Conservation (phyloP, 2,797 vertebrate genomes). For the Typhlichthys subterraneus region DNA sequence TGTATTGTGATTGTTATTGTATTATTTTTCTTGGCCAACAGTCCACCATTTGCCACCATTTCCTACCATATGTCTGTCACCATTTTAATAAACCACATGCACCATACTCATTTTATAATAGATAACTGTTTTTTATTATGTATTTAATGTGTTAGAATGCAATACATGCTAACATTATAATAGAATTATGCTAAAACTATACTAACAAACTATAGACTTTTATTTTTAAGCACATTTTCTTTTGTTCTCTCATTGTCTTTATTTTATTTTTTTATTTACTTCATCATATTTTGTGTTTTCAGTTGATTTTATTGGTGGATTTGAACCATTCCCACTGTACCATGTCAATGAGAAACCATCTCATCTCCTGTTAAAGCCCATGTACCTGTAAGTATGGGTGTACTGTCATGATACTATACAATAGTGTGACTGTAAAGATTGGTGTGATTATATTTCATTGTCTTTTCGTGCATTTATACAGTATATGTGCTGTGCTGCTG, state of each 20-base stretch:
- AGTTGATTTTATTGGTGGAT: constrained; percentile 99
- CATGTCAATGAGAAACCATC: constrained; percentile 95
- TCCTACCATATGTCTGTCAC: constrained; percentile 9
- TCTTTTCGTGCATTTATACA: not conserved
- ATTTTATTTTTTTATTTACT: constrained; percentile 59
- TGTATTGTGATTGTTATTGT: constrained; percentile 2
- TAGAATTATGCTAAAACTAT: not conserved
- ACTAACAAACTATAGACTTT: constrained; percentile 19
- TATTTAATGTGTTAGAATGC: not conserved
- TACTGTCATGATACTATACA: constrained; percentile 22
- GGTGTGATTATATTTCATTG: constrained; percentile 7
- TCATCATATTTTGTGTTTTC: constrained; percentile 82
- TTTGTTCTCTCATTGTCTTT: constrained; percentile 44
- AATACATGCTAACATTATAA: not conserved
- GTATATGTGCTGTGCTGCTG: not conserved
- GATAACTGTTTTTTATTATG: constrained; percentile 4
- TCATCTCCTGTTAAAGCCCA: constrained; percentile 91
- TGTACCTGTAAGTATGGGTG: constrained; percentile 86
- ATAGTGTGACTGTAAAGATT: constrained; percentile 6
- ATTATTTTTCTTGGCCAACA: constrained; percentile 5
- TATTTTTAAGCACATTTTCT: constrained; percentile 24
- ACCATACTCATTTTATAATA: constrained; percentile 31
- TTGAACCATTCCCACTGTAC: constrained; percentile 96
- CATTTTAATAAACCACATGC: constrained; percentile 6
- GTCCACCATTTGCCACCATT: not conserved